Evolutionary conservation across 2,113 vertebrate genomes (phyloP).

Genomic region (Labrus mixtus): DNA sequence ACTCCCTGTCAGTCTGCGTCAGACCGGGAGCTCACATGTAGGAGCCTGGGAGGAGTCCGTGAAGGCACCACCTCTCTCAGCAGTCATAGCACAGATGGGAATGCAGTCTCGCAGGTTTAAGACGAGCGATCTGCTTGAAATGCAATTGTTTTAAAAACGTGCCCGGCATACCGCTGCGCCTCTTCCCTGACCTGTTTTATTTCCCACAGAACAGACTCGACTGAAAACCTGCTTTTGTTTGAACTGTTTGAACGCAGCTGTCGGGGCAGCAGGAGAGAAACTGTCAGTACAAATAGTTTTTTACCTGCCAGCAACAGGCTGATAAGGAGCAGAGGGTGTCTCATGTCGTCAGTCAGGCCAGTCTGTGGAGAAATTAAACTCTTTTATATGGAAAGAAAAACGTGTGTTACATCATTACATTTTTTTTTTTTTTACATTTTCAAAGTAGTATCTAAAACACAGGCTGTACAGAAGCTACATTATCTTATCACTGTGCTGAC

Average conservation of each 20-base stretch:
- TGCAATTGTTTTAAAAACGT: constrained; percentile 51
- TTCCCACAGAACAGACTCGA: constrained; percentile 15
- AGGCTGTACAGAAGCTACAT: background rate
- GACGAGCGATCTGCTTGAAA: constrained; percentile 24
- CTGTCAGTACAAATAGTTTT: constrained; percentile 19
- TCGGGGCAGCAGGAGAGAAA: background rate
- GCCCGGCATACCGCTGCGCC: constrained; percentile 39
- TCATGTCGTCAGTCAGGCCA: constrained; percentile 80
- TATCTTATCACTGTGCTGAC: background rate
- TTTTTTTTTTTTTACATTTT: no score
- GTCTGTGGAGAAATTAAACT: constrained; percentile 52
- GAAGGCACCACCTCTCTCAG: constrained; percentile 60
- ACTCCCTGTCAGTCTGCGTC: background rate
- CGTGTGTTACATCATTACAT: background rate
- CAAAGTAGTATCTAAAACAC: background rate
- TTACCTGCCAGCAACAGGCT: constrained; percentile 77
- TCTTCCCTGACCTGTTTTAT: background rate
- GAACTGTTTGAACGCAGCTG: background rate
- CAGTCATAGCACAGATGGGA: constrained; percentile 38
- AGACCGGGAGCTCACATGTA: background rate
- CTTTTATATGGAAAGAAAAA: background rate
- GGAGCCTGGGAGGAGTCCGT: constrained; percentile 27
- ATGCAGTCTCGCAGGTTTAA: constrained; percentile 69
- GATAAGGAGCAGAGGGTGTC: constrained; percentile 49
- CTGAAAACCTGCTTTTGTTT: constrained; percentile 5